phyloP scores from a whole-genome alignment of 2,797 vertebrate genomes.

The Fringilla coelebs region DNA sequence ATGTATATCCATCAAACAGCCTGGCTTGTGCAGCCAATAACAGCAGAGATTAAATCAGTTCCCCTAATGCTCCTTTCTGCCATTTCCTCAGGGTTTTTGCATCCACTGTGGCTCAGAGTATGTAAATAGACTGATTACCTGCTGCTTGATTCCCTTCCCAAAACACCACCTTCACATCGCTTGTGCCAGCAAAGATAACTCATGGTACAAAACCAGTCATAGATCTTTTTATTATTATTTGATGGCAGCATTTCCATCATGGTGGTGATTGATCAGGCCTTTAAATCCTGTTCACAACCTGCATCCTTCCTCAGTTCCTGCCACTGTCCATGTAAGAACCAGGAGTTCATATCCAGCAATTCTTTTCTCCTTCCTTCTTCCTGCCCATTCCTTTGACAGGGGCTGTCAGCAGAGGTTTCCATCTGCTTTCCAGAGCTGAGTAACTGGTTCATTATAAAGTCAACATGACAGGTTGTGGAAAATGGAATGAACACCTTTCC shows the following conservation, averaged over 20 bases:
- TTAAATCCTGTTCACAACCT: slow-evolving; percentile 4
- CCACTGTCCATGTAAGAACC: slow-evolving; percentile 12
- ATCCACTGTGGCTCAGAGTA: neutral
- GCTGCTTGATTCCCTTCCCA: neutral
- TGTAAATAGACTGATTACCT: slow-evolving; percentile 57
- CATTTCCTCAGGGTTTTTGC: neutral
- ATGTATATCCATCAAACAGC: slow-evolving; percentile 39
- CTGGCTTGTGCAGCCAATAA: slow-evolving; percentile 33
- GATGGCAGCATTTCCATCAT: slow-evolving; percentile 50
- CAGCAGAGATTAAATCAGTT: slow-evolving; percentile 53
- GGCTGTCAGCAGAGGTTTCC: slow-evolving; percentile 71
- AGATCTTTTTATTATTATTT: slow-evolving; percentile 42
- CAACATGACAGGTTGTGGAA: slow-evolving; percentile 44
- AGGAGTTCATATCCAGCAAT: slow-evolving; percentile 44
- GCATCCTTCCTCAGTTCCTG: slow-evolving; percentile 5
- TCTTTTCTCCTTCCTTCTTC: slow-evolving; percentile 23
- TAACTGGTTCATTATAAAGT: slow-evolving; percentile 69
- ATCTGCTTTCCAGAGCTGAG: slow-evolving; percentile 42
- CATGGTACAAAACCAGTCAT: neutral
- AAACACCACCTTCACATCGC: neutral
- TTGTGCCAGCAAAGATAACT: neutral
- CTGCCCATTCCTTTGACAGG: slow-evolving; percentile 61
- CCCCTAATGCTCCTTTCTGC: slow-evolving; percentile 36
- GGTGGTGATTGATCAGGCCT: slow-evolving; percentile 4
- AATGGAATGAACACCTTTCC: slow-evolving; percentile 58